Evolutionary conservation across 2,888 invertebrate species (phyloP).

Genomic region (Odontocerum albicorne): DNA sequence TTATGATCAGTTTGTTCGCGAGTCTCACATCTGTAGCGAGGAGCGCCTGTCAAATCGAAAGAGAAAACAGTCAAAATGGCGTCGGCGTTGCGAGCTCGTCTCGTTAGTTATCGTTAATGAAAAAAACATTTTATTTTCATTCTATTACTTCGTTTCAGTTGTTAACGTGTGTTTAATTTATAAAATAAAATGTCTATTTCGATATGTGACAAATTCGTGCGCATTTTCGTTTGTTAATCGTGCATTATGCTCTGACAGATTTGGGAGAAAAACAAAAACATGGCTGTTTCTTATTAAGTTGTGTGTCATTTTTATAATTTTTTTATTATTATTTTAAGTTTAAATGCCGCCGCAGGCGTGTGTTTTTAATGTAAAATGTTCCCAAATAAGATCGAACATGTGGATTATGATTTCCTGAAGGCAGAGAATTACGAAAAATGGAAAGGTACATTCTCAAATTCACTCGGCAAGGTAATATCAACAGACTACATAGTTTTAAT

Average conservation of each 20-base stretch:
- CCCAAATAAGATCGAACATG: conserved; percentile 57
- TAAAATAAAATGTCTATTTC: conserved; percentile 1
- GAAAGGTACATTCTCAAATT: conserved; percentile 86
- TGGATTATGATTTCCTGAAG: conserved; percentile 81
- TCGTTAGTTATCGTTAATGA: conserved; percentile 9
- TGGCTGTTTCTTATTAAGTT: conserved; percentile 12
- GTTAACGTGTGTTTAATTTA: conserved; percentile 5
- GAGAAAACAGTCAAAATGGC: conserved; percentile 28
- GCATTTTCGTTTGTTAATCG: conserved; percentile 3
- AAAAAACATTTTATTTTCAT: conserved; percentile 16
- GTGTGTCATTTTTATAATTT: conserved; percentile 12
- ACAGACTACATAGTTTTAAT: no score
- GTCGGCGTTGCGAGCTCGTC: conserved; percentile 20
- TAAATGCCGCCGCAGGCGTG: conserved; percentile 19
- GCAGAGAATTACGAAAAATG: conserved; percentile 89
- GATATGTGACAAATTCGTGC: conserved; percentile 11
- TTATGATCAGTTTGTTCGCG: not conserved
- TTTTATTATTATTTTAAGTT: conserved; percentile 11
- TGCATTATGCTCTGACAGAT: conserved; percentile 12
- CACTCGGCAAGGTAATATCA: conserved; percentile 80
- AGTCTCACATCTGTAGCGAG: not conserved
- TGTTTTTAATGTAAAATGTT: conserved; percentile 39
- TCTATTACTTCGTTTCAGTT: not conserved
- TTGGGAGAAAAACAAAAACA: conserved; percentile 28
- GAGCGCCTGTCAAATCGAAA: conserved; percentile 30